Evolutionary conservation across 2,888 invertebrate species (phyloP).

Genomic region (Hofmannophila pseudospretella): DNA sequence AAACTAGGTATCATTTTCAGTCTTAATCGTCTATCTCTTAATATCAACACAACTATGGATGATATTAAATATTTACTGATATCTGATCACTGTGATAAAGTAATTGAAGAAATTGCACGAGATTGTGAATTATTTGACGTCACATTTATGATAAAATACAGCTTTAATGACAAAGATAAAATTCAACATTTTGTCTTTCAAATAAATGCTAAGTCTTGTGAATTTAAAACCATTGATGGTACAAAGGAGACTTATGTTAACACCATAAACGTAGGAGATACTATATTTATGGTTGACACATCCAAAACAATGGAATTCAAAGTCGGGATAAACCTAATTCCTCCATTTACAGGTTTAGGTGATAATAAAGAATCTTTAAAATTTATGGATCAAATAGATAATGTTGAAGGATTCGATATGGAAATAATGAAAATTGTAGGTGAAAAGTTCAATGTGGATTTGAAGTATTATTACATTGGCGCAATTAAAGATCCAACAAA

Average conservation of each 20-base stretch:
- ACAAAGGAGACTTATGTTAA: conserved; percentile 12
- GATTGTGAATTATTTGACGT: conserved; percentile 20
- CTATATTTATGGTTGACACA: conserved; percentile 31
- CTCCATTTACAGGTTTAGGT: conserved; percentile 41
- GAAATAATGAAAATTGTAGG: conserved; percentile 51
- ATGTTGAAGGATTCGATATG: conserved; percentile 41
- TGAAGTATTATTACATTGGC: conserved; percentile 36
- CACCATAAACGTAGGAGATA: conserved; percentile 39
- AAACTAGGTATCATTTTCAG: no score
- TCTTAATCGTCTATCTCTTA: not conserved
- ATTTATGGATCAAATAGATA: conserved; percentile 32
- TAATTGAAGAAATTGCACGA: not conserved
- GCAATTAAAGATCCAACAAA: conserved; percentile 29
- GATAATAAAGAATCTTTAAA: conserved; percentile 26
- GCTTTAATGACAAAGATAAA: conserved; percentile 10
- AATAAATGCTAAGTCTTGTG: conserved; percentile 35
- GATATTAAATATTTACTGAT: not conserved
- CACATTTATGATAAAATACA: conserved; percentile 30
- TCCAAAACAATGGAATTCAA: conserved; percentile 45
- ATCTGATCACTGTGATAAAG: not conserved
- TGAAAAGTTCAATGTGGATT: conserved; percentile 41
- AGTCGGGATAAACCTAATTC: conserved; percentile 41
- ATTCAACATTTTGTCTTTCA: conserved; percentile 33
- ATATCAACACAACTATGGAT: not conserved
- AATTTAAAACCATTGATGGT: conserved; percentile 12